Evolutionary conservation across 2,888 invertebrate species (phyloP), one percentile per base, ranked within the genome.

Genomic region (Automeris io): DNA sequence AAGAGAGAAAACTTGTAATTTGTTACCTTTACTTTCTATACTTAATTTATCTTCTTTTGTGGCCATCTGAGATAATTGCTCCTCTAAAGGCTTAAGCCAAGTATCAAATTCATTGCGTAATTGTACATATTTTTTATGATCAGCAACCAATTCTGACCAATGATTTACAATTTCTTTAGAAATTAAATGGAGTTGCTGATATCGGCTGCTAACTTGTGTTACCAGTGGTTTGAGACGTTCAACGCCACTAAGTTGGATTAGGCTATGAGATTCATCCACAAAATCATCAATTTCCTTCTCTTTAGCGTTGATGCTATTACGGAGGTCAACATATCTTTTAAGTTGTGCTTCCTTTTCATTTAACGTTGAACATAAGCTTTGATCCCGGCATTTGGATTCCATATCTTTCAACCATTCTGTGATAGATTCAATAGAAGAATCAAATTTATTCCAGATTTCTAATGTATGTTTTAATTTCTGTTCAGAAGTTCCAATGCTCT

Each of bases 261-360:
- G 82, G 7, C 91, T 90, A 65, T 97, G 96, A n/a, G 95, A 94
- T 58, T 91, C 92, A 70, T 98, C 97, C 13, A 95, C 91, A 63
- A 97, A 97, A 7, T 91, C 89, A 70, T 97, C 97, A 26, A 98
- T 91, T 64, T 93, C 92, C 54, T 92, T 91, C 72, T 98, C 97
- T 57, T 95, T 93, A 7, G 90, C 90, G 35, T 92, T 82, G 34
- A 98, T 92, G 35, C 90, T 88, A 45, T 95, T 93, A 12, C 95
- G 90, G 54, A 93, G 89, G 35, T 92, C 90, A 54, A 92, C 91
- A 53, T 93, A 93, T 37, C 88, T 87, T 46, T 91, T 89, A 7
- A 96, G 78, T 54, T 94, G 93, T 18, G 88, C 85, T 57, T 92
- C 90, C 73, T 98, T 98, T 54, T 96, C 96, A 34, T 91, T 87